phyloP scores from a whole-genome alignment of 2,797 vertebrate species.

The Syndactyla subalaris region DNA sequence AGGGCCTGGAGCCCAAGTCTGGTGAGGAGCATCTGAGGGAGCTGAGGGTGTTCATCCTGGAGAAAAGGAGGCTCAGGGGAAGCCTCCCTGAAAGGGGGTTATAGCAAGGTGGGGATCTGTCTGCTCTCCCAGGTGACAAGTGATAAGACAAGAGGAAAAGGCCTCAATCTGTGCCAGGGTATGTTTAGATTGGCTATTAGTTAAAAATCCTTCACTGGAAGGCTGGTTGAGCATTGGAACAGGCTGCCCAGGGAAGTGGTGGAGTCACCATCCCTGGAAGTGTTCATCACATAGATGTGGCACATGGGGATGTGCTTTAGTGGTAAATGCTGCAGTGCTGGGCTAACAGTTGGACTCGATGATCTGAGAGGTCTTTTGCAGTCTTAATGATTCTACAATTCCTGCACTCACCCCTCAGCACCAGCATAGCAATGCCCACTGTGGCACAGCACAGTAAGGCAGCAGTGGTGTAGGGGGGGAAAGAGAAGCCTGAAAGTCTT shows the following conservation, averaged over 20 bases:
- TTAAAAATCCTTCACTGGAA: not conserved
- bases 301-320: not conserved
- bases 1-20: not conserved
- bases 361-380: too few relatives aligned
- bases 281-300: not conserved
- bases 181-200: not conserved
- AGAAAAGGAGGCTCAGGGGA: not conserved
- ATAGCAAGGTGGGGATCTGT: not conserved
- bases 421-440: too few relatives aligned
- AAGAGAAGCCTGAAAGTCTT: not conserved
- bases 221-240: not conserved
- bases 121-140: not conserved
- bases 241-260: not conserved
- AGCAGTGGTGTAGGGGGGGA: not conserved
- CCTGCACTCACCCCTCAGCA: too few relatives aligned
- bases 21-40: not conserved
- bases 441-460: rapidly evolving
- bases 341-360: too few relatives aligned
- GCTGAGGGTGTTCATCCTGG: not conserved
- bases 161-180: too few relatives aligned
- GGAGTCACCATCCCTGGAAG: not conserved
- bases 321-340: too few relatives aligned
- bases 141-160: not conserved
- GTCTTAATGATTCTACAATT: too few relatives aligned
- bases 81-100: not conserved